phyloP scores from a whole-genome alignment of 2,113 vertebrate genomes.

The Blennius ocellaris region DNA sequence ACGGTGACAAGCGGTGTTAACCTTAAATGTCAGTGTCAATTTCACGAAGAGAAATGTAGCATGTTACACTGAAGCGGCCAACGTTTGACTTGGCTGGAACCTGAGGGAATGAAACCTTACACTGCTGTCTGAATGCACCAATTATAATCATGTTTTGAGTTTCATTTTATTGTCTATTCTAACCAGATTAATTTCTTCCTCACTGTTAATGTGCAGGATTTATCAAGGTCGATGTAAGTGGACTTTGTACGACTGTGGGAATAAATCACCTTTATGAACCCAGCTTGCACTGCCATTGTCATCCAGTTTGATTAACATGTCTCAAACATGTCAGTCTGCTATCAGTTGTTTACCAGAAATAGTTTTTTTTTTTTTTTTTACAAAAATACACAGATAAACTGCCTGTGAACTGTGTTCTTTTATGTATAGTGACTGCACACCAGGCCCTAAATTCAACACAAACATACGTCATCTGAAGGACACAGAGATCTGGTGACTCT shows the following conservation, averaged over 20 bases:
- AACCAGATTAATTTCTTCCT: slow-evolving; percentile 21
- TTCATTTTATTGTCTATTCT: slow-evolving; percentile 47
- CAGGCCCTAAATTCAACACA: too few species aligned
- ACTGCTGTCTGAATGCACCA: slow-evolving; percentile 39
- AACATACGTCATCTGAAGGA: too few species aligned
- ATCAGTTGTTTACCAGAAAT: slow-evolving; percentile 13
- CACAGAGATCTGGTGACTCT: too few species aligned
- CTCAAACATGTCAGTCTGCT: slow-evolving; percentile 9
- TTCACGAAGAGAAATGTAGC: slow-evolving; percentile 48
- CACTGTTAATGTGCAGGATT: slow-evolving; percentile 10
- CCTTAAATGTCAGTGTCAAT: slow-evolving; percentile 72
- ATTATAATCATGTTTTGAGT: slow-evolving; percentile 57
- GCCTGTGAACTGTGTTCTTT: too few species aligned
- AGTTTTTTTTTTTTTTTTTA: too few species aligned
- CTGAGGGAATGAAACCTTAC: slow-evolving; percentile 57
- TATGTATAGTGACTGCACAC: too few species aligned
- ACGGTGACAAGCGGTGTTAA: slow-evolving; percentile 73
- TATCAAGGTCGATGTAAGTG: slow-evolving; percentile 25
- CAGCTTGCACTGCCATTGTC: slow-evolving; percentile 27
- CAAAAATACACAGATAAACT: neutral
- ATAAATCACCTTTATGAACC: slow-evolving; percentile 41
- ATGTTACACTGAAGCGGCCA: slow-evolving; percentile 40
- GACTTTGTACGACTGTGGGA: slow-evolving; percentile 9
- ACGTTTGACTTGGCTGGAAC: slow-evolving; percentile 53
- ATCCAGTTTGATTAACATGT: slow-evolving; percentile 44